Evolutionary conservation across 2,797 vertebrate genomes (phyloP), one percentile per base, ranked within the genome.

Genomic region (Sparus aurata): DNA sequence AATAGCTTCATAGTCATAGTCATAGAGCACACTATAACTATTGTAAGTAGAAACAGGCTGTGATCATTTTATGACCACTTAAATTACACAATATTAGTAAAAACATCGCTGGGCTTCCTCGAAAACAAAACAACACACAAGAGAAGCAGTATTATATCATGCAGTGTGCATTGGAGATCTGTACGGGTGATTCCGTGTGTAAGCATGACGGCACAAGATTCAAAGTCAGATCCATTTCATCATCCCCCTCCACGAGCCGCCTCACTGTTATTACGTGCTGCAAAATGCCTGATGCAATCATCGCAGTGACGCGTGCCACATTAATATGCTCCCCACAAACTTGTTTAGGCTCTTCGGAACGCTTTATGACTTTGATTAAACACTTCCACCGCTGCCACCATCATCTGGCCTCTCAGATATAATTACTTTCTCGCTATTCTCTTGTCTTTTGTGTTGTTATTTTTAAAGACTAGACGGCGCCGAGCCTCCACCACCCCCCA

Each of bases 351-450:
- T 85, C 85, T 73, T 84, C 84, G 80, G 80, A 75, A 88, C 79
- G 87, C 83, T 86, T 91, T 88, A 93, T 83, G 90, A 86, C 84
- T 91, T 93, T 93, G 93, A 95, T 95, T 94, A 92, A 94, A 93
- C 91, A 92, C 85, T 93, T 89, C 87, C 86, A 76, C 88, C 85
- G 53, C 82, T 67, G 80, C 79, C 83, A 81, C 68, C 90, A 87
- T 93, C 93, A 92, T 86, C 86, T 83, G 83, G 87, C 87, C 87
- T 91, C 92, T 91, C 90, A 82, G 54, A 82, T 85, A 69, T 92
- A 94, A 94, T 94, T 93, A 93, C 76, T 90, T 93, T 87, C 85
- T 86, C 41, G 73, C 84, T 77, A 84, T 92, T 93, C 77, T 91
- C 78, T 70, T 66, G 54, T 79, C 69, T 85, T 83, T 83, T 79